Percentiles rank a stretch among this genome's conserved stretches.
phyloP scores from a whole-genome alignment of 30 jellyfish, hydroid and myxozoan species.

The Cassiopea andromeda region DNA sequence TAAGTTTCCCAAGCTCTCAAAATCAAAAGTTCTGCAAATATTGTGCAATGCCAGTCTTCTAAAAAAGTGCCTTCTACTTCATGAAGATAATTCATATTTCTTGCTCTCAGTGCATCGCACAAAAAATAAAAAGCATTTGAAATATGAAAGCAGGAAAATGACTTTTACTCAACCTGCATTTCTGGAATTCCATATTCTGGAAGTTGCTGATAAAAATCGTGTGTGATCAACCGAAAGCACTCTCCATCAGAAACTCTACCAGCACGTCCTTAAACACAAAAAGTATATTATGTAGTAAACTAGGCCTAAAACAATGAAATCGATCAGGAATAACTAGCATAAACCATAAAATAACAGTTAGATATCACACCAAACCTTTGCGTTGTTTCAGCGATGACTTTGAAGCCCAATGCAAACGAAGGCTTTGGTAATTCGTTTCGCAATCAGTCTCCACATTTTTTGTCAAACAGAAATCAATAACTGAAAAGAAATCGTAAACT shows the following conservation, averaged over 20 bases:
- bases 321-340: background rate
- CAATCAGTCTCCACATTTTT: slow-evolving; percentile 87
- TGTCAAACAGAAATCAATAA: slow-evolving; percentile 93
- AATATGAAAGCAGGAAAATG: too few species aligned
- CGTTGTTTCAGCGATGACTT: slow-evolving; percentile 96
- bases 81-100: too few species aligned
- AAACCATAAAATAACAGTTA: background rate
- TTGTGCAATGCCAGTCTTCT: too few species aligned
- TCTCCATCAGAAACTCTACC: slow-evolving; percentile 98
- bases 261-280: slow-evolving; percentile 90
- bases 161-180: slow-evolving; percentile 87
- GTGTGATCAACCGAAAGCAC: slow-evolving; percentile 89
- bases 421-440: slow-evolving; percentile 86
- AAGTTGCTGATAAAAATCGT: slow-evolving; percentile 50
- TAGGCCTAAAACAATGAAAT: background rate
- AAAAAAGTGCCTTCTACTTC: too few species aligned
- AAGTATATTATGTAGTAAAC: background rate
- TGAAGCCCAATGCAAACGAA: slow-evolving; percentile 92
- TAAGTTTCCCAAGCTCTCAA: too few species aligned
- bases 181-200: slow-evolving; percentile 88
- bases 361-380: slow-evolving; percentile 60
- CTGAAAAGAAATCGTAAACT: slow-evolving; percentile 46
- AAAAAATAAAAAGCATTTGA: too few species aligned
- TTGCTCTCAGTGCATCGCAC: too few species aligned
- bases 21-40: too few species aligned